A percentile compares a stretch with the other conserved stretches of the same genome.
These are phyloP conservation scores for Muscicapa comitata DNA, from an alignment of 2,797 vertebrate species.

Conservation along the genomic window DNA sequence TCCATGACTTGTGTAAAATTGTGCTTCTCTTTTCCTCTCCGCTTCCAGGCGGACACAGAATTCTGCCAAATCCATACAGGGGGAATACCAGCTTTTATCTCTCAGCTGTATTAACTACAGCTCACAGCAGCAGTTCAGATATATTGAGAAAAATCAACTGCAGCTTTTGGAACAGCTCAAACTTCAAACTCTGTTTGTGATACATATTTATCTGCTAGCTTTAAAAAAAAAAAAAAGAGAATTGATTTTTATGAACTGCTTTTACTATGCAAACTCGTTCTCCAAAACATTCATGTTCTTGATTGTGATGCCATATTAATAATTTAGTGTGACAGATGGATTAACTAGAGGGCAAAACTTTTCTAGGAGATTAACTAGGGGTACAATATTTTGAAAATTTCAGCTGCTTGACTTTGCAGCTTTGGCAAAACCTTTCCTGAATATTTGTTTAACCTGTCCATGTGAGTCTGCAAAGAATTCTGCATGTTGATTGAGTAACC, in stretches of 20 bases:
- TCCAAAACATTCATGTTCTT: background rate
- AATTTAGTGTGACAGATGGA: background rate
- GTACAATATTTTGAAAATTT: background rate
- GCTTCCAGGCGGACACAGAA: background rate
- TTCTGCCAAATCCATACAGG: background rate
- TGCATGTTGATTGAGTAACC: background rate
- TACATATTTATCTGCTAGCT: background rate
- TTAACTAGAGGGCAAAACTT: background rate
- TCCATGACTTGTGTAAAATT: background rate
- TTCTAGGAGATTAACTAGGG: background rate
- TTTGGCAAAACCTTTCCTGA: background rate
- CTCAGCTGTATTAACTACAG: background rate
- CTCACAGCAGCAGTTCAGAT: background rate
- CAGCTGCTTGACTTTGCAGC: background rate
- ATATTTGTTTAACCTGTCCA: background rate
- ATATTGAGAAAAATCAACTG: background rate
- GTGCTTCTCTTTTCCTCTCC: background rate
- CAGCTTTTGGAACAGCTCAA: background rate
- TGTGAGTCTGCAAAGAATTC: background rate
- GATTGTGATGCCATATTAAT: background rate
- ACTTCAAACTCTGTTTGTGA: background rate
- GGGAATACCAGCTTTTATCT: background rate
- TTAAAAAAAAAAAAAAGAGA: background rate
- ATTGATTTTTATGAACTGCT: background rate
- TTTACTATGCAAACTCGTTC: background rate